These are phyloP conservation scores for Malachius bipustulatus DNA, from an alignment of 2,888 invertebrate species.

Conservation along the genomic window DNA sequence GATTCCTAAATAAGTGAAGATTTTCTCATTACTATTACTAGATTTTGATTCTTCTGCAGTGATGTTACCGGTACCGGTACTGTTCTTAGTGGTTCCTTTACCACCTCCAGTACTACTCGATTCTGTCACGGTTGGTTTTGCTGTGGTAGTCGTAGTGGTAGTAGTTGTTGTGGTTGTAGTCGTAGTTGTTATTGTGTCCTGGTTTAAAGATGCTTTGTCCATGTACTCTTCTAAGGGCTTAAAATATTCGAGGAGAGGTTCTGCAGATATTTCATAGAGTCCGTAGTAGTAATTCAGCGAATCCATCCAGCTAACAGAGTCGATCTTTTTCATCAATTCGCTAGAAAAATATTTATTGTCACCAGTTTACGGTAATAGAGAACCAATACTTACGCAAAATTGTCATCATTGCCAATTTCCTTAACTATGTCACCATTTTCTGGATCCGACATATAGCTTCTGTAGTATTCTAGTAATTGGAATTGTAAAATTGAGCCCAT, in stretches of 20 bases:
- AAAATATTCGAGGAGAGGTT: constrained; percentile 44
- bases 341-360: constrained; percentile 8
- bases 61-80: not conserved
- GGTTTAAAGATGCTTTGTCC: constrained; percentile 35
- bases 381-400: constrained; percentile 22
- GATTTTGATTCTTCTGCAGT: not conserved
- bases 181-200: constrained; percentile 16
- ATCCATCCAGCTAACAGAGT: constrained; percentile 43
- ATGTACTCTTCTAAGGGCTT: constrained; percentile 44
- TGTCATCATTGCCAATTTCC: constrained; percentile 20
- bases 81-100: not conserved
- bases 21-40: constrained; percentile 8
- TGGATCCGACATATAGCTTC: constrained; percentile 10
- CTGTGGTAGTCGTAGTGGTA: constrained; percentile 11
- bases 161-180: constrained; percentile 15
- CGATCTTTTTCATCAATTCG: too few species aligned
- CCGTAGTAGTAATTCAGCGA: constrained; percentile 40
- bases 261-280: constrained; percentile 39
- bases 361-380: not conserved
- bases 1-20: constrained; percentile 17
- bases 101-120: constrained; percentile 6
- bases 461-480: constrained; percentile 40
- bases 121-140: not conserved
- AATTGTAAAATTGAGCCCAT: constrained; percentile 46
- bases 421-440: constrained; percentile 14